Percentiles rank a stretch among this genome's conserved stretches.
Conservation (phyloP, 2,113 vertebrate species). For the Plecotus auritus region DNA sequence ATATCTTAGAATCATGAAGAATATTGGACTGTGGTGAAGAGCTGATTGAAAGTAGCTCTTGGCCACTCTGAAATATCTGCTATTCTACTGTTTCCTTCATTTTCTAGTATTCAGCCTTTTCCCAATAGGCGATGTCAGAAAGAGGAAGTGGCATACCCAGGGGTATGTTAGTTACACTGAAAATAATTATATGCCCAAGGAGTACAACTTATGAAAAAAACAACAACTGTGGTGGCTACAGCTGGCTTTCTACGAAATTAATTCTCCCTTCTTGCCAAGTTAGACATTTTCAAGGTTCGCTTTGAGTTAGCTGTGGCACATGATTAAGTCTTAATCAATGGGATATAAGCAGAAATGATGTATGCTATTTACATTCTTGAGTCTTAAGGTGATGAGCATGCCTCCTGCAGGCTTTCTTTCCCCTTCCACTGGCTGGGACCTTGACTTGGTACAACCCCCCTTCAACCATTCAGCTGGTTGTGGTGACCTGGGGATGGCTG, state of each 20-base stretch:
- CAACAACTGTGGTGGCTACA: background rate
- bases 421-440: background rate
- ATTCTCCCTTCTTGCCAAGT: background rate
- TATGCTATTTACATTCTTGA: background rate
- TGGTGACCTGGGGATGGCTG: too few relatives aligned
- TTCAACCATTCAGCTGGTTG: background rate
- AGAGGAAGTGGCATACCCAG: background rate
- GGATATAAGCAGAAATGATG: background rate
- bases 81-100: background rate
- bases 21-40: background rate
- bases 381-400: background rate
- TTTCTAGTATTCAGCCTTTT: background rate
- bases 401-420: background rate
- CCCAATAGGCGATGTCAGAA: background rate
- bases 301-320: background rate
- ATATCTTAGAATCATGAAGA: background rate
- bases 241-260: background rate
- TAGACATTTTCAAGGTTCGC: background rate
- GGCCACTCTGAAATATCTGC: background rate
- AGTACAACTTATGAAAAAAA: background rate
- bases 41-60: background rate
- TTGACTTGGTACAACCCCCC: background rate
- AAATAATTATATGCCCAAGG: background rate
- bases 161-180: background rate
- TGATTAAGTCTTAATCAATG: background rate